Evolutionary conservation across 1,140 invertebrate genomes (phyloP), one percentile per base, ranked within the genome.

Genomic region (Himalopsyche phryganea): DNA sequence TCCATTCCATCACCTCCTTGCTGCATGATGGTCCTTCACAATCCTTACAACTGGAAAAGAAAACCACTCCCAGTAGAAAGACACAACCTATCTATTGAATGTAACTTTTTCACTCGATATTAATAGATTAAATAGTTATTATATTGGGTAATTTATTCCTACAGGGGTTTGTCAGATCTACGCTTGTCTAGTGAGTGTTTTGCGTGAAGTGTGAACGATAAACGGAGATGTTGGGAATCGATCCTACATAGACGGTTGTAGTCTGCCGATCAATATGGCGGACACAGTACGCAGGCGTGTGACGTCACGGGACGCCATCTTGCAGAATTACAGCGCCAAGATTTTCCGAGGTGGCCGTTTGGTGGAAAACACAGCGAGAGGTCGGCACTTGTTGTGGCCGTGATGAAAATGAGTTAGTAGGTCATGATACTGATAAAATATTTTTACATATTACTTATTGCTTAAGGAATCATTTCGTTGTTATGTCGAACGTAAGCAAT

Each of bases 181-280:
- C 20, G 45, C 7, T 11, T 32, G 19, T 14, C 28, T 32, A 17
- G 35, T 33, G 18, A 13, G 47, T 49, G 15, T 36, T 49, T 15
- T 13, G 47, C 32, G 50, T n/a, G 41, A 32, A 42, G 50, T 52
- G 41, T 53, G n/a, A 28, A 40, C 44, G 47, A 44, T 17, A 40
- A 13, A 53, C 51, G 44, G 6, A 19, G 33, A 53, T 17, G 23
- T 17, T 42, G n/a, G 1, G 19, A 40, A 59, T 63, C 56, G 61
- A 59, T 59, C 45, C 57, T 7, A 35, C 45, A 52, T 7, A 35
- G 41, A 51, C 17, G 35, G 47, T 55, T 28, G 51, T 40, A 7
- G 51, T 55, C 18, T 28, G 18, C 33, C 42, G 46, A 63, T 63
- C 61, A 59, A 63, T 63, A 63, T 10, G 28, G 3, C 28, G 40